Evolutionary conservation across 2,888 invertebrate species (phyloP).

Genomic region (Torymus tubicola): DNA sequence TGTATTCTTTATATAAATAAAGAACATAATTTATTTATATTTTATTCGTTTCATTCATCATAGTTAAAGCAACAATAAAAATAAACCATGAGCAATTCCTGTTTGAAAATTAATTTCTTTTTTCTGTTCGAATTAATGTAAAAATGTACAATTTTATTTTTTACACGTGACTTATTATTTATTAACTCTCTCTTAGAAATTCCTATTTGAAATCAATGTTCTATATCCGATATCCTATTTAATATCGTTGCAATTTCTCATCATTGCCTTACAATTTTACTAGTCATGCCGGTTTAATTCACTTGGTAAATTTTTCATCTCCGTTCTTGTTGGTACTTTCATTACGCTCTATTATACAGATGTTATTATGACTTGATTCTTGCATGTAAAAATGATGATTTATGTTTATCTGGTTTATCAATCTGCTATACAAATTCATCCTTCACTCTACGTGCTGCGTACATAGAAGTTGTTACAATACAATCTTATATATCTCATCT

Average conservation of each 20-base stretch:
- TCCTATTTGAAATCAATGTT: constrained; percentile 27
- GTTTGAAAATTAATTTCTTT: too few species aligned
- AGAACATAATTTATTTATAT: too few species aligned
- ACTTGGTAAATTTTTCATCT: constrained; percentile 21
- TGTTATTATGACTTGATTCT: neutral
- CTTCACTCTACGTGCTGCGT: too few species aligned
- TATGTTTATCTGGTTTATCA: neutral
- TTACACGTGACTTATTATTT: neutral
- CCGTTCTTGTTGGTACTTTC: constrained; percentile 15
- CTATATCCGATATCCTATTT: constrained; percentile 1
- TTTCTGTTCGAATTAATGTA: too few species aligned
- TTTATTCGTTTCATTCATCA: too few species aligned
- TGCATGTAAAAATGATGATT: neutral
- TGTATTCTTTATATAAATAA: too few species aligned
- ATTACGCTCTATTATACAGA: constrained; percentile 13
- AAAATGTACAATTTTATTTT: too few species aligned
- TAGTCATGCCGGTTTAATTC: constrained; percentile 41
- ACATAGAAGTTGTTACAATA: too few species aligned
- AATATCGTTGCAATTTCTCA: constrained; percentile 48
- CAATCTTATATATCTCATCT: too few species aligned
- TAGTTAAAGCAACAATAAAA: too few species aligned
- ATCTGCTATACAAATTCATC: too few species aligned
- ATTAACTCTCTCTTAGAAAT: neutral
- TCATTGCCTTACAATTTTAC: constrained; percentile 23
- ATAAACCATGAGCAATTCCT: too few species aligned